phyloP scores from a whole-genome alignment of 2,113 vertebrate genomes.

The Geococcyx californianus region DNA sequence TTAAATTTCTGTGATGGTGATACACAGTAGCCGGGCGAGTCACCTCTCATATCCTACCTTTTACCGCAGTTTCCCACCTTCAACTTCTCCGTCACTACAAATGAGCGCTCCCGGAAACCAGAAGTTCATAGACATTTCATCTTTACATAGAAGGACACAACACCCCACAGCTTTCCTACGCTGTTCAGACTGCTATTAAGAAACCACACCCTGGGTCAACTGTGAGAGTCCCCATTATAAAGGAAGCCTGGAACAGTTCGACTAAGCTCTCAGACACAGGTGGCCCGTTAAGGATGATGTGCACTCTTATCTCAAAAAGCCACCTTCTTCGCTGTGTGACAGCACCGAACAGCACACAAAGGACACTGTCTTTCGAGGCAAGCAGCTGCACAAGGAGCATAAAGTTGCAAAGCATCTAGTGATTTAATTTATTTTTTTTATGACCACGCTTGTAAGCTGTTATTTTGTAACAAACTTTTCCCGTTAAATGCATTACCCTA shows the following conservation, averaged over 20 bases:
- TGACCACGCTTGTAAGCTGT: neutral
- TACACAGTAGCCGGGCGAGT: neutral
- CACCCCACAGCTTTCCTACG: neutral
- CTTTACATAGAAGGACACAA: neutral
- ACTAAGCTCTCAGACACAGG: neutral
- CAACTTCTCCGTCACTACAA: neutral
- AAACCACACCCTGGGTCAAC: too few species aligned
- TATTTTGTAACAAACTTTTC: neutral
- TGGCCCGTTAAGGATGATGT: neutral
- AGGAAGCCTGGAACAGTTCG: neutral
- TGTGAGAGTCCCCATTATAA: neutral
- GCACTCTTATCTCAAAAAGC: neutral
- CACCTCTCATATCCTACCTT: neutral
- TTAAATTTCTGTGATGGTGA: neutral
- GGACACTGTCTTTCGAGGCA: accelerated
- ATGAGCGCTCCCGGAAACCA: accelerated
- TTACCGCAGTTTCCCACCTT: neutral
- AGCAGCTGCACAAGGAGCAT: neutral
- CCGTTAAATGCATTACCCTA: neutral
- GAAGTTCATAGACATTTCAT: neutral
- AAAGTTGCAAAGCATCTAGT: neutral
- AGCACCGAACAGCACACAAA: accelerated
- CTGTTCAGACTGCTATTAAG: neutral
- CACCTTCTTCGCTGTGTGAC: neutral
- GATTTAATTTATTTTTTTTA: neutral